Evolutionary conservation across 23 tunicate genomes (phyloP).

Genomic region (Halocynthia roretzi): DNA sequence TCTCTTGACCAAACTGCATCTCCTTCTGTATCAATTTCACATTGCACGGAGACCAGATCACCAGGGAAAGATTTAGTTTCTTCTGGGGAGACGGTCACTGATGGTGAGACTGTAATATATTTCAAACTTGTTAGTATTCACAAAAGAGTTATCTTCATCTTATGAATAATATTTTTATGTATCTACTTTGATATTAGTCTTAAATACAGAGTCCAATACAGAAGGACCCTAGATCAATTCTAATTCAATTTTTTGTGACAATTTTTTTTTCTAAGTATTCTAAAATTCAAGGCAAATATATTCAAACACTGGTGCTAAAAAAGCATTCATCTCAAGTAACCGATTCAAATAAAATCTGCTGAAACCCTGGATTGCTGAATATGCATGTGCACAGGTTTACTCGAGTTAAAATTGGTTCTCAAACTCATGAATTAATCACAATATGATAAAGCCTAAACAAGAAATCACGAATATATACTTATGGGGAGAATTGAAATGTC

Average conservation of each 20-base stretch:
- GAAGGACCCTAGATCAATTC: too few relatives aligned
- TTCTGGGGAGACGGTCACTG: background rate
- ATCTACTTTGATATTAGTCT: too few relatives aligned
- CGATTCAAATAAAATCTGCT: too few relatives aligned
- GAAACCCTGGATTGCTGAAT: too few relatives aligned
- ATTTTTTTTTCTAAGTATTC: background rate
- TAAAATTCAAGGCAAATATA: background rate
- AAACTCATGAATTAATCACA: too few relatives aligned
- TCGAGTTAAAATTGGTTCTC: too few relatives aligned
- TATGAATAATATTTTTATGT: too few relatives aligned
- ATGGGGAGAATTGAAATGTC: conserved; percentile 17
- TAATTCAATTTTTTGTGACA: background rate
- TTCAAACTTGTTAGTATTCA: too few relatives aligned
- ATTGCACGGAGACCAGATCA: background rate
- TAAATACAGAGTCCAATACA: too few relatives aligned
- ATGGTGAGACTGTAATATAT: conserved; percentile 1
- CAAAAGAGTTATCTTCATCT: background rate
- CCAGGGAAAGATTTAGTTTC: background rate
- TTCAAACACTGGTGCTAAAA: conserved; percentile 15
- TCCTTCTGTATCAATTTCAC: background rate
- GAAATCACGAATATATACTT: background rate
- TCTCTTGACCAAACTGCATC: background rate
- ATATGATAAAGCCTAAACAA: too few relatives aligned
- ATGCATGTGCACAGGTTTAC: too few relatives aligned
- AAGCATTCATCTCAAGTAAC: too few relatives aligned